These are phyloP conservation scores for Plestiodon gilberti DNA, from an alignment of 2,113 vertebrate species.

Conservation along the genomic window DNA sequence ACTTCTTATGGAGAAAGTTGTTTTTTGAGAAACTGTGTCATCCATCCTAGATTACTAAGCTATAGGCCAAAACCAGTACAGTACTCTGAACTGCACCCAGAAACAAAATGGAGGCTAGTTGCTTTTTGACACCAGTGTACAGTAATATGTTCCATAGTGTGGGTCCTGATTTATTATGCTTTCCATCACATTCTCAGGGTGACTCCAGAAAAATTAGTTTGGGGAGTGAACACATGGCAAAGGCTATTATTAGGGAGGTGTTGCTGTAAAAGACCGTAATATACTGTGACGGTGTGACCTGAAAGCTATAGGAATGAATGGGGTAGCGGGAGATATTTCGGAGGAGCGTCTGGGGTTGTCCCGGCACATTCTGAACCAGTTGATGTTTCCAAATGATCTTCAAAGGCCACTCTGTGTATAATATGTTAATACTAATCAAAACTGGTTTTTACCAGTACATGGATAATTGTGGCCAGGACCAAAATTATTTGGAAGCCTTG, in stretches of 20 bases:
- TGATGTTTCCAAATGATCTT: neutral
- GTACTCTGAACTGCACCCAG: neutral
- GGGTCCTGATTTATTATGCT: too few species aligned
- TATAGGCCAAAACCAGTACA: too few species aligned
- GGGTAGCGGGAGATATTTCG: neutral
- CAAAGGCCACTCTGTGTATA: neutral
- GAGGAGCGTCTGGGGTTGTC: neutral
- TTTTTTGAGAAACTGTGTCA: too few species aligned
- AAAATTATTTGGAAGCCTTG: slow-evolving; percentile 4
- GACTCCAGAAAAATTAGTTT: neutral
- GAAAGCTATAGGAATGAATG: neutral
- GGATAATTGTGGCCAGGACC: neutral
- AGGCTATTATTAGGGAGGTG: neutral
- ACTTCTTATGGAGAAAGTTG: too few species aligned
- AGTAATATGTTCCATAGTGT: neutral
- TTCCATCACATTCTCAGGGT: neutral
- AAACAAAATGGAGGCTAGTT: neutral
- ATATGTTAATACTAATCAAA: neutral
- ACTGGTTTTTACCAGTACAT: neutral
- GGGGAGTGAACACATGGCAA: neutral
- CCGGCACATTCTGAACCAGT: neutral
- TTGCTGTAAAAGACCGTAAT: neutral
- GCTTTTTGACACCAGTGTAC: too few species aligned
- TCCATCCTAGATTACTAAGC: too few species aligned
- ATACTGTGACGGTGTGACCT: too few species aligned